Base-by-base conservation (phyloP, 2,797 vertebrate genomes). In the Pangasius mekongensis region DNA sequence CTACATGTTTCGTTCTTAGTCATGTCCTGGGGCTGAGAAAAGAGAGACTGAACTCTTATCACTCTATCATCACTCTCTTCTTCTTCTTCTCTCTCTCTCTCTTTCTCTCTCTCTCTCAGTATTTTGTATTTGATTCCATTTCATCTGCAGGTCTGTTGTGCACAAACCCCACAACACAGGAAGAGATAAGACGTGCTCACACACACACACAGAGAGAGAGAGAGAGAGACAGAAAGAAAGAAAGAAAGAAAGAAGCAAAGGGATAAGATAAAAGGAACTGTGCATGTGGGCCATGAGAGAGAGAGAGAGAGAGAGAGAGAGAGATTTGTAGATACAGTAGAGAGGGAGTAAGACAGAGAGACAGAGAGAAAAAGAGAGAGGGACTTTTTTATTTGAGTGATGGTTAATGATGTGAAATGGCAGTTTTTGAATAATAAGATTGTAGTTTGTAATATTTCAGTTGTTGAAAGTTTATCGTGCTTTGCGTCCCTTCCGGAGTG, bases 161-260 rank as follows among this genome's bases (percentile, higher is more conserved):
- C n/a, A 56, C 80, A 76, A 67, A 87, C 74, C 33, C 81, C 13
- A 52, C 33, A 58, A 69, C 71, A 56, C 36, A 60, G 36, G 60
- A 84, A 78, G 47, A 77, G 74, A 77, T 76, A n/a, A 62, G 71
- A 77, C 67, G 39, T 10, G 47, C 18, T 18, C 18, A 82, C 56
- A 82, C 56, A 82, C 30, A 91, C 92, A n/a, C 16, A 56, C 2
- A 67, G n/a, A 33, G 36, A 54, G 54, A 36, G 7, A 71, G 3
- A 7, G 2, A 27, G 69, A 69, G n/a, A 92, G 90, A 91, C 0
- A 92, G 3, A 18, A 0, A 27, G 71, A 71, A 20, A 92, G 90
- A 91, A 91, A 91, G 58, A 36, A 1, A 92, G 89, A 91, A 7
- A 49, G 43, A 73, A 74, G 39, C 39, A 74, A 47, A 47, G 9